phyloP scores from a whole-genome alignment of 2,888 invertebrate species.

The Shargacucullia verbasci region DNA sequence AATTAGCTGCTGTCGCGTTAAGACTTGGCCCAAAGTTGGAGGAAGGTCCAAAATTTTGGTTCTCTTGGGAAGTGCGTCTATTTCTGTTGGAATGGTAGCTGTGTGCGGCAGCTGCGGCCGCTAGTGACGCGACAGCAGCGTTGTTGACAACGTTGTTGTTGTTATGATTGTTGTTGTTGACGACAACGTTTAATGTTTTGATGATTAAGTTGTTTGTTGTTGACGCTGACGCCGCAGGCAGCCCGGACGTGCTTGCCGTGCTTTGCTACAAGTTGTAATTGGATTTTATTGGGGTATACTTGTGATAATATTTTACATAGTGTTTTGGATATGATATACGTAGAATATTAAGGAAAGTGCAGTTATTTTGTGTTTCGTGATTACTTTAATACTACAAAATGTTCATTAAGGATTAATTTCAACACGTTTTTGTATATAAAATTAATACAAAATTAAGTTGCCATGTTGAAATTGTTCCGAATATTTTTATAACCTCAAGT shows the following conservation, averaged over 20 bases:
- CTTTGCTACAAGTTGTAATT: slow-evolving; percentile 69
- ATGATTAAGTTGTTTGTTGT: slow-evolving; percentile 87
- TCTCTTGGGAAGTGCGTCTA: slow-evolving; percentile 84
- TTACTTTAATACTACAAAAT: slow-evolving; percentile 4
- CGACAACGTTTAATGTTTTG: slow-evolving; percentile 87
- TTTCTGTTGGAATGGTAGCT: slow-evolving; percentile 85
- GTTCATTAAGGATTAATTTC: slow-evolving; percentile 9
- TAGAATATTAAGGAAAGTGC: slow-evolving; percentile 15
- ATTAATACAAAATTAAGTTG: no score
- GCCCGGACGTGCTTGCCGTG: slow-evolving; percentile 81
- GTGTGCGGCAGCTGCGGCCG: slow-evolving; percentile 86
- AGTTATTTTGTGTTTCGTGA: slow-evolving; percentile 13
- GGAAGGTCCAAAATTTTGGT: slow-evolving; percentile 76
- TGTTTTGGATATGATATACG: slow-evolving; percentile 2
- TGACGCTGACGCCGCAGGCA: slow-evolving; percentile 77
- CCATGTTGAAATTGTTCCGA: slow-evolving; percentile 3
- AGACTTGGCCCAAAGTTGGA: slow-evolving; percentile 84
- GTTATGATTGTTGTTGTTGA: slow-evolving; percentile 87
- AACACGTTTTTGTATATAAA: no score
- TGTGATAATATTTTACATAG: slow-evolving; percentile 2
- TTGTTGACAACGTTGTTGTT: slow-evolving; percentile 88
- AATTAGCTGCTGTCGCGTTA: slow-evolving; percentile 81
- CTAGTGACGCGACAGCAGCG: slow-evolving; percentile 85
- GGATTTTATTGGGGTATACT: slow-evolving; percentile 26
- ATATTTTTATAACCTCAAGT: no score